Conservation (phyloP, 2,797 vertebrate species). For the Acanthurus lineatus region DNA sequence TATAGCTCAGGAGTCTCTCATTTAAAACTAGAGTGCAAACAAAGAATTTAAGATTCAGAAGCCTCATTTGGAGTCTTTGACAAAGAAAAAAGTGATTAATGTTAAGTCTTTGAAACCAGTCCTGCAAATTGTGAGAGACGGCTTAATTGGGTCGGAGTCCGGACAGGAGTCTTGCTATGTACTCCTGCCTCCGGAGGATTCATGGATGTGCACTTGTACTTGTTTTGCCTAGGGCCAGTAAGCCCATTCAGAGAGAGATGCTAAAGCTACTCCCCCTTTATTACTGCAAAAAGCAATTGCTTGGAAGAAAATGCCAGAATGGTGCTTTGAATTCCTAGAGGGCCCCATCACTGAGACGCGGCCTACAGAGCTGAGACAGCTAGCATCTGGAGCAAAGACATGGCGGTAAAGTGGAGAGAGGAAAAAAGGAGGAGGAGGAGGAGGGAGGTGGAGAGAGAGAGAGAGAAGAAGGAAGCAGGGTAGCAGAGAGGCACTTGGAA, state of each 20-base stretch:
- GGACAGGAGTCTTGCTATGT: constrained; percentile 56
- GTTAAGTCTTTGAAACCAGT: constrained; percentile 51
- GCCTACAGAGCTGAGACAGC: constrained; percentile 81
- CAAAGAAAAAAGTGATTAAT: constrained; percentile 59
- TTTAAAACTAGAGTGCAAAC: not conserved
- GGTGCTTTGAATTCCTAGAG: constrained; percentile 85
- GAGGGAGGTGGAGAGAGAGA: constrained; percentile 15
- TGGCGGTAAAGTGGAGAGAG: constrained; percentile 66
- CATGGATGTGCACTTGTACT: constrained; percentile 74
- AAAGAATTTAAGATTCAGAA: constrained; percentile 4
- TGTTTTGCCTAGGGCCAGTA: constrained; percentile 79
- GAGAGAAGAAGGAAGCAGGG: constrained; percentile 12
- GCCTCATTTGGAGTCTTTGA: constrained; percentile 31
- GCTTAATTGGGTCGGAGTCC: constrained; percentile 79
- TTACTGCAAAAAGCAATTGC: constrained; percentile 85
- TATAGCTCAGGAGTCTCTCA: constrained; percentile 9
- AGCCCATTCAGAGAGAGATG: constrained; percentile 79
- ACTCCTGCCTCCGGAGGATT: constrained; percentile 72
- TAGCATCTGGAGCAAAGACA: constrained; percentile 82
- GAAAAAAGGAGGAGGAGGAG: constrained; percentile 2
- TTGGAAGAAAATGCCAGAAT: constrained; percentile 84
- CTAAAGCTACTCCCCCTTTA: constrained; percentile 83
- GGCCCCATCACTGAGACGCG: constrained; percentile 81
- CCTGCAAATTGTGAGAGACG: constrained; percentile 56
- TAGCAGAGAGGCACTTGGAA: constrained; percentile 33